phyloP scores from a whole-genome alignment of 2,113 vertebrate genomes.

The Probosciger aterrimus region DNA sequence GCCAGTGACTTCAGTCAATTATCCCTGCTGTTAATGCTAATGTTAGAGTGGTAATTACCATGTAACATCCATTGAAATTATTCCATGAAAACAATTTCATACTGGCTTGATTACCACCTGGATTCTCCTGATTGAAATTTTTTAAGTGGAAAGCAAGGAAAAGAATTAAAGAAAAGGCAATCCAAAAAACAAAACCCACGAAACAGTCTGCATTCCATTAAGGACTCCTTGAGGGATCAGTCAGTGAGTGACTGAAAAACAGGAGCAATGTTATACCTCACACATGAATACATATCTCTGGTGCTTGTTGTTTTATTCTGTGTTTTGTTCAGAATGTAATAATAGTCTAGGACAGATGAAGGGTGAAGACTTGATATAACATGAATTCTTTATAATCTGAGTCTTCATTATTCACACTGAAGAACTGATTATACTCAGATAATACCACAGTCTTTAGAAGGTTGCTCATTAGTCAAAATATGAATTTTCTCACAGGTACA shows the following conservation, averaged over 20 bases:
- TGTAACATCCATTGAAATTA: slow-evolving; percentile 52
- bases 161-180: not conserved
- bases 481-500: not conserved
- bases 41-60: slow-evolving; percentile 45
- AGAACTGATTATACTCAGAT: not conserved
- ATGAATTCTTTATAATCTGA: not conserved
- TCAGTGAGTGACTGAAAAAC: not conserved
- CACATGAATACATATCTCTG: not conserved
- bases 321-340: not conserved
- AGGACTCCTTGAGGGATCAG: not conserved
- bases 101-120: slow-evolving; percentile 48
- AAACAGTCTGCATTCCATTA: not conserved
- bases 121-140: slow-evolving; percentile 6
- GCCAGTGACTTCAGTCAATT: slow-evolving; percentile 22
- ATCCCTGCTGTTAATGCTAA: slow-evolving; percentile 33
- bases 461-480: not conserved
- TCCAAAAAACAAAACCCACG: not conserved
- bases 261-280: not conserved
- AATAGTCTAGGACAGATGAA: not conserved
- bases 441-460: not conserved
- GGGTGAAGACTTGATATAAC: not conserved
- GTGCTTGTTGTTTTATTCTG: not conserved
- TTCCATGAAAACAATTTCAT: slow-evolving; percentile 54
- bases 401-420: not conserved
- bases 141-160: slow-evolving; percentile 21